Evolutionary conservation across 35 echinoderm and acorn worm species (phyloP).

Genomic region (Stichopus chloronotus): DNA sequence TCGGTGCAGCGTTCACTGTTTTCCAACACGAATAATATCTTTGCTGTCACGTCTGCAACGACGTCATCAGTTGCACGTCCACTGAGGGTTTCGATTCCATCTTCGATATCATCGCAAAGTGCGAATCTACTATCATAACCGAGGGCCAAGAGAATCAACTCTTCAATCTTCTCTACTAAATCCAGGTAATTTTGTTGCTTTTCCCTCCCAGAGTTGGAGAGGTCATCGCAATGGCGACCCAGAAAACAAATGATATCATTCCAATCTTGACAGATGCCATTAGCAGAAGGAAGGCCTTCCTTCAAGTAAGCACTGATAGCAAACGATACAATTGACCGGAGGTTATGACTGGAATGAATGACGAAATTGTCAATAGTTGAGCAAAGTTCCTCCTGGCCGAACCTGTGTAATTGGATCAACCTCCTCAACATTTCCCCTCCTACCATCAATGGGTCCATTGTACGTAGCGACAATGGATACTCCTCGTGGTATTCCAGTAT

Average conservation of each 20-base stretch:
- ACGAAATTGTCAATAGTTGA: background rate
- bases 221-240: background rate
- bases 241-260: slow-evolving; percentile 14
- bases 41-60: background rate
- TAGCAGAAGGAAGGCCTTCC: background rate
- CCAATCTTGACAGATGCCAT: slow-evolving; percentile 16
- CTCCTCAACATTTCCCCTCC: background rate
- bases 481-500: too few relatives aligned
- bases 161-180: background rate
- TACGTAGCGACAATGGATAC: background rate
- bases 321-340: slow-evolving; percentile 30
- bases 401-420: background rate
- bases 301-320: background rate
- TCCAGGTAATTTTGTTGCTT: background rate
- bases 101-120: background rate
- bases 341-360: background rate
- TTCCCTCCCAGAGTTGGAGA: background rate
- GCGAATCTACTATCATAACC: background rate
- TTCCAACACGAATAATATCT: slow-evolving; percentile 1
- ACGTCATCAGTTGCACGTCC: background rate
- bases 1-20: background rate
- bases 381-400: background rate
- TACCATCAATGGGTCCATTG: background rate
- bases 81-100: background rate
- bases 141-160: background rate